phyloP scores from a whole-genome alignment of 1,140 invertebrate genomes.

The Eurosta solidaginis region DNA sequence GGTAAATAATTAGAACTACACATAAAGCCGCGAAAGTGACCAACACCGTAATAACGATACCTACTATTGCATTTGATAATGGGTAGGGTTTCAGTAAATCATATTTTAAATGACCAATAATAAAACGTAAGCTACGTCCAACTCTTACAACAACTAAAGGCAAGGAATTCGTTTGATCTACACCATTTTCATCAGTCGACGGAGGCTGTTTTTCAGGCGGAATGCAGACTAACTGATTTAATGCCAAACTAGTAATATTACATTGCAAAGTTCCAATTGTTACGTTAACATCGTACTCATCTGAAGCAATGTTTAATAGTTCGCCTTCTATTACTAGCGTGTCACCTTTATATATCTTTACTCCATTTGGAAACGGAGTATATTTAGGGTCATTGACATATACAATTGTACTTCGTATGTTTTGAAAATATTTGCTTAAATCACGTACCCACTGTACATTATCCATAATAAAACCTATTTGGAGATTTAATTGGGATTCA shows the following conservation, averaged over 20 bases:
- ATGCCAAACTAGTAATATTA: conserved; percentile 90
- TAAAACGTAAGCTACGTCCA: conserved; percentile 82
- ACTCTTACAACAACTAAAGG: conserved; percentile 89
- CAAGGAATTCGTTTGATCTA: conserved; percentile 73
- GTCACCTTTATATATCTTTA: conserved; percentile 93
- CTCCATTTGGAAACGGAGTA: conserved; percentile 79
- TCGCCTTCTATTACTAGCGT: conserved; percentile 94
- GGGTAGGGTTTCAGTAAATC: conserved; percentile 83
- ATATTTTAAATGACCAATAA: conserved; percentile 87
- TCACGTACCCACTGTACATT: conserved; percentile 87
- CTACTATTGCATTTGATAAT: conserved; percentile 84
- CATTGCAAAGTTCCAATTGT: conserved; percentile 86
- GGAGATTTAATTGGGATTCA: conserved; percentile 69
- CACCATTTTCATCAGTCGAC: conserved; percentile 83
- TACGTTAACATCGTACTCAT: conserved; percentile 91
- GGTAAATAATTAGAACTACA: conserved; percentile 84
- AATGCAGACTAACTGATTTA: conserved; percentile 86
- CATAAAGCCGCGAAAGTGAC: conserved; percentile 84
- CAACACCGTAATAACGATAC: conserved; percentile 81
- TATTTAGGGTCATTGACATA: conserved; percentile 94
- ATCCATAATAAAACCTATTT: conserved; percentile 95
- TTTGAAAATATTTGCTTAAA: conserved; percentile 84
- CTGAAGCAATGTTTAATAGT: conserved; percentile 87
- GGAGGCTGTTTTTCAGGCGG: conserved; percentile 85
- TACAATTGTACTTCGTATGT: conserved; percentile 75